Percentiles rank a stretch among this genome's conserved stretches.
Conservation (phyloP, 2,113 vertebrate genomes). For the Perccottus glenii region DNA sequence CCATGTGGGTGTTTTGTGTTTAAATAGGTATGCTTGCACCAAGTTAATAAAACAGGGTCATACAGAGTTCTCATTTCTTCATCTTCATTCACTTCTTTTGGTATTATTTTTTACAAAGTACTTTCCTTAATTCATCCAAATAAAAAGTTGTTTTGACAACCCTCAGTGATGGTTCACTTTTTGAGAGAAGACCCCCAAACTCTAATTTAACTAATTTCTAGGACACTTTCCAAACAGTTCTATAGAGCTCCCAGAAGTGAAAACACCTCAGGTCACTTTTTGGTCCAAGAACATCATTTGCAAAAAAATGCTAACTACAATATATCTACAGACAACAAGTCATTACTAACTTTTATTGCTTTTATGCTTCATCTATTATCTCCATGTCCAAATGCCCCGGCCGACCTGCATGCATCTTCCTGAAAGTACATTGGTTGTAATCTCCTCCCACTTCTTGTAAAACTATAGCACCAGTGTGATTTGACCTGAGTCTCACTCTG, state of each 20-base stretch:
- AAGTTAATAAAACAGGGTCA: neutral
- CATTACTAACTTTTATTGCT: neutral
- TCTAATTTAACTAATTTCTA: slow-evolving; percentile 4
- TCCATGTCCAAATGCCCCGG: neutral
- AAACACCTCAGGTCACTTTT: slow-evolving; percentile 4
- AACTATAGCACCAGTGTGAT: neutral
- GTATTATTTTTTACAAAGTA: neutral
- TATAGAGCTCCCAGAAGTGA: neutral
- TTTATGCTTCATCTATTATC: neutral
- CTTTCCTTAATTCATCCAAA: neutral
- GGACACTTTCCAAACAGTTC: slow-evolving; percentile 4
- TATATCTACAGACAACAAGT: too few species aligned
- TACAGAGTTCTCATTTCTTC: neutral
- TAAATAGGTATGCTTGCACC: too few species aligned
- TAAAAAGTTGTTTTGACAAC: slow-evolving; percentile 8
- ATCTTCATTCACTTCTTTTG: too few species aligned
- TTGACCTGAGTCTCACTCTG: neutral
- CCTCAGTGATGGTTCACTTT: neutral
- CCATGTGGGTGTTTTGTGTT: too few species aligned
- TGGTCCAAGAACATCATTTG: neutral
- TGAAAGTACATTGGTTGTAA: neutral
- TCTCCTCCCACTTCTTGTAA: neutral
- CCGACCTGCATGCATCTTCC: neutral
- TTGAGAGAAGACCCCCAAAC: neutral
- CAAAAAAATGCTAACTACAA: neutral